Percentiles rank a stretch among this genome's conserved stretches.
phyloP scores from a whole-genome alignment of 2,888 invertebrate species.

The Melipona beecheii region DNA sequence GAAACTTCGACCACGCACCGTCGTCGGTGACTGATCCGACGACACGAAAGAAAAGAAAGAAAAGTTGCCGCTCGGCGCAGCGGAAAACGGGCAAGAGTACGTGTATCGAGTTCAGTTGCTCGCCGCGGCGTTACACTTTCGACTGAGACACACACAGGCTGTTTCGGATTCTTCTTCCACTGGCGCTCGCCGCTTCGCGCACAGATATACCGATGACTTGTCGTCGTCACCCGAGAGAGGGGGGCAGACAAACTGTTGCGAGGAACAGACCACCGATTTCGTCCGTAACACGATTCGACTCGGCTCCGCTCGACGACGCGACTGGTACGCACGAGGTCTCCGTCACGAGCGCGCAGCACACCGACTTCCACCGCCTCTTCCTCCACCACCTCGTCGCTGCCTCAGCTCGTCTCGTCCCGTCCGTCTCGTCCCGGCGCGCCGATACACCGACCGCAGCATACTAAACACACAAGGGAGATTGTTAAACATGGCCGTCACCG shows the following conservation, averaged over 20 bases:
- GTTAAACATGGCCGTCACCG: constrained; percentile 78
- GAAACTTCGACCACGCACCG: no score
- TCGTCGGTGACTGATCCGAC: no score
- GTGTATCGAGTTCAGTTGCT: not conserved
- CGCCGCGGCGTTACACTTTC: not conserved
- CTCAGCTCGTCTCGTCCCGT: constrained; percentile 58
- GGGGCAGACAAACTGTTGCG: constrained; percentile 60
- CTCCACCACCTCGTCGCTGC: constrained; percentile 67
- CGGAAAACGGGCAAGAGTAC: no score
- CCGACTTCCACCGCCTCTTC: constrained; percentile 65
- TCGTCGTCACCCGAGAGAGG: constrained; percentile 35
- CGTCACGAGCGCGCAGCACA: constrained; percentile 72
- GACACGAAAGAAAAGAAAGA: no score
- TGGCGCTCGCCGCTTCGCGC: constrained; percentile 39
- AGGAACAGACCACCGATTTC: constrained; percentile 44
- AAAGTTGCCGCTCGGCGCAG: no score
- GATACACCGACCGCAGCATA: constrained; percentile 79
- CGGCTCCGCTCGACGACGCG: constrained; percentile 68
- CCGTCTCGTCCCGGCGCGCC: constrained; percentile 69
- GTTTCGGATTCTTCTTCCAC: constrained; percentile 14
- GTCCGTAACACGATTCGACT: constrained; percentile 61
- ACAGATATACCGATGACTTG: constrained; percentile 46
- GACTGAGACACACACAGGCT: not conserved
- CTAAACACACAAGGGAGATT: constrained; percentile 77
- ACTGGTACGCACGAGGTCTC: constrained; percentile 76